Evolutionary conservation across 2,888 invertebrate genomes (phyloP).

Genomic region (Napeogenes inachia): DNA sequence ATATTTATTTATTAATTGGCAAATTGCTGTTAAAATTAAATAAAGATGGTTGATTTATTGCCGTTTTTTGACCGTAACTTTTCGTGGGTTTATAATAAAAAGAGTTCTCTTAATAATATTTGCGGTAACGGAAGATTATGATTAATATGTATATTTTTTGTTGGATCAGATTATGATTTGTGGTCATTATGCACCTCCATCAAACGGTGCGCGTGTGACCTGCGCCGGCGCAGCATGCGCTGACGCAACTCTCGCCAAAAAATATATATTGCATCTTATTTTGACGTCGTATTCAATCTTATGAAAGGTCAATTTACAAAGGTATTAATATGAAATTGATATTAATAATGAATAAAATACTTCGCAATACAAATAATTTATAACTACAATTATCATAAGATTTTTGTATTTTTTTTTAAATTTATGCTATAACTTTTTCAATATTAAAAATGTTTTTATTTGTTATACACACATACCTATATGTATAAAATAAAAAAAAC

Average conservation of each 20-base stretch:
- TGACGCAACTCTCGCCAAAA: constrained; percentile 40
- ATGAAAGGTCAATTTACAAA: constrained; percentile 18
- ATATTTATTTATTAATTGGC: constrained; percentile 59
- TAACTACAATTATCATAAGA: too few species aligned
- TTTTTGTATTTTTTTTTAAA: neutral
- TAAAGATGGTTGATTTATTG: constrained; percentile 28
- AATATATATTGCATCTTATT: constrained; percentile 24
- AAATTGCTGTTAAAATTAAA: constrained; percentile 33
- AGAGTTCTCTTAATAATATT: constrained; percentile 28
- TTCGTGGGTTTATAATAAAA: constrained; percentile 21
- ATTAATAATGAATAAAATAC: constrained; percentile 3
- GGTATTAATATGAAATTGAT: constrained; percentile 20
- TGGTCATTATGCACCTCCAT: constrained; percentile 61
- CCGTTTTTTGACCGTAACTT: constrained; percentile 20
- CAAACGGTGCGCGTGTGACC: constrained; percentile 61
- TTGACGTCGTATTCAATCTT: constrained; percentile 17
- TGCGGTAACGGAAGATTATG: constrained; percentile 61
- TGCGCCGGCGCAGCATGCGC: constrained; percentile 38
- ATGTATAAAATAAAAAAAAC: too few species aligned
- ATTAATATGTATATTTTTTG: constrained; percentile 65
- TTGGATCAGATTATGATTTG: constrained; percentile 54
- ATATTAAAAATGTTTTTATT: too few species aligned
- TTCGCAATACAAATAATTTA: too few species aligned
- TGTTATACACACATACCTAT: too few species aligned
- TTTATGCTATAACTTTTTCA: too few species aligned